A percentile compares a stretch with the other conserved stretches of the same genome.
Evolutionary conservation across 2,888 invertebrate genomes (phyloP).

Genomic region (Hypolimnas misippus): DNA sequence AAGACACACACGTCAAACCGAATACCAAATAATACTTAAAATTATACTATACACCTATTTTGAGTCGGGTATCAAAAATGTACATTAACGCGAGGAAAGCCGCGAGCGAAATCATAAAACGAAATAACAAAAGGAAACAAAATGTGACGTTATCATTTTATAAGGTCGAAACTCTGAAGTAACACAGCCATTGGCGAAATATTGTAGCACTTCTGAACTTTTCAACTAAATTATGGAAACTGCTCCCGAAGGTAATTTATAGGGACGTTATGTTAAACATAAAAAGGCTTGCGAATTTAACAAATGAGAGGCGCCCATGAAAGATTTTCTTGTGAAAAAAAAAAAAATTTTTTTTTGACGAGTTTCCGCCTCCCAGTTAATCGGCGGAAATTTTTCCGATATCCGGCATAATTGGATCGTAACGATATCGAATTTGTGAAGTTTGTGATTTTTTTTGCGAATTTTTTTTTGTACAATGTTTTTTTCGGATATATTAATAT

Average conservation of each 20-base stretch:
- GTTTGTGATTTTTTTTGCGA: constrained; percentile 16
- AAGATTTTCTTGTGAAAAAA: constrained; percentile 14
- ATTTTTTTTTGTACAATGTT: neutral
- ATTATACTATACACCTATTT: too few species aligned
- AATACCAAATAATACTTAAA: too few species aligned
- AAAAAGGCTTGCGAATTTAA: constrained; percentile 34
- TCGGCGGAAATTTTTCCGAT: constrained; percentile 40
- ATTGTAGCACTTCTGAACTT: constrained; percentile 33
- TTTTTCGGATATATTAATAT: constrained; percentile 6
- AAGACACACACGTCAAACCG: too few species aligned
- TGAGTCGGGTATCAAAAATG: too few species aligned
- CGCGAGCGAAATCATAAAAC: constrained; percentile 18
- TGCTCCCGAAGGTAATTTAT: constrained; percentile 66
- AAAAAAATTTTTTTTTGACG: constrained; percentile 25
- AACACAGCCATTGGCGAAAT: constrained; percentile 31
- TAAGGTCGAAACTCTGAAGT: constrained; percentile 34
- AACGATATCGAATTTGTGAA: constrained; percentile 27
- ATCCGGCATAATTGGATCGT: constrained; percentile 39
- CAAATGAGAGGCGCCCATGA: constrained; percentile 18
- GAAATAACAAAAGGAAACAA: constrained; percentile 29
- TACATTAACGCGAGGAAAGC: too few species aligned
- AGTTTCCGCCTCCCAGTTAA: constrained; percentile 30
- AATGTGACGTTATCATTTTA: constrained; percentile 33
- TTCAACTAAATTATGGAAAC: constrained; percentile 47
- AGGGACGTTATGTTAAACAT: constrained; percentile 46